Evolutionary conservation across 2,888 invertebrate species (phyloP), one percentile per base, ranked within the genome.

Genomic region (Drosophila robusta): DNA sequence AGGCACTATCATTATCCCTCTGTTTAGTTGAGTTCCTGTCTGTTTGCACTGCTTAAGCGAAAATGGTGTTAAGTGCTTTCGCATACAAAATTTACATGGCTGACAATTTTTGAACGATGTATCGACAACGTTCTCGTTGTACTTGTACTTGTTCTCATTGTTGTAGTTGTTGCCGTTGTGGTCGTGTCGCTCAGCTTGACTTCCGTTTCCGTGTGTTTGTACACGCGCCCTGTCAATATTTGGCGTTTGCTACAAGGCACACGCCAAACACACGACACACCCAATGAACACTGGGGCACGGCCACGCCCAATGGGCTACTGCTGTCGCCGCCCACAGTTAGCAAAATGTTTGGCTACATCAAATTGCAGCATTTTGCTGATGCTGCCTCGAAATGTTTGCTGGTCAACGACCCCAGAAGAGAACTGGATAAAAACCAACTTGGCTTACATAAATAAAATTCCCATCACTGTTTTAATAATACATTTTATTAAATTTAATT

Each of bases 401-500:
- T 41, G 78, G 58, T 55, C 74, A 78, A 34, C 47, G 62, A 66
- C 32, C 75, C 34, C 41, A 9, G 12, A 6, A 7, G 7, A 1
- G 4, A 29, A 7, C 7, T 14, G 22, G 11, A 34, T 11, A 34
- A 22, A 22, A 22, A 22, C 22, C 3, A 4, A 22, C 22, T 4
- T 3, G 22, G 22, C 2, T 4, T 4, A 22, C 22, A 3, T 22
- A 22, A 22, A 22, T 8, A 16, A 42, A 24, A 22, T 3, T 6
- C 0, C 12, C 0, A 8, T 22, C 0, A 6, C 0, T 11, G 73
- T 71, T 76, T 80, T 84, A 58, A 75, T 83, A 80, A 80, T 90
- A 90, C 90, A 90, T 80, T 90, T 90, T 90, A 87, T 90, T 87
- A 84, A 82, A 80, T 90, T 89, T 73, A 78, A 80, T 84, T 90